Base-by-base conservation (phyloP, 2,888 invertebrate genomes). In the Epinotia bilunana region DNA sequence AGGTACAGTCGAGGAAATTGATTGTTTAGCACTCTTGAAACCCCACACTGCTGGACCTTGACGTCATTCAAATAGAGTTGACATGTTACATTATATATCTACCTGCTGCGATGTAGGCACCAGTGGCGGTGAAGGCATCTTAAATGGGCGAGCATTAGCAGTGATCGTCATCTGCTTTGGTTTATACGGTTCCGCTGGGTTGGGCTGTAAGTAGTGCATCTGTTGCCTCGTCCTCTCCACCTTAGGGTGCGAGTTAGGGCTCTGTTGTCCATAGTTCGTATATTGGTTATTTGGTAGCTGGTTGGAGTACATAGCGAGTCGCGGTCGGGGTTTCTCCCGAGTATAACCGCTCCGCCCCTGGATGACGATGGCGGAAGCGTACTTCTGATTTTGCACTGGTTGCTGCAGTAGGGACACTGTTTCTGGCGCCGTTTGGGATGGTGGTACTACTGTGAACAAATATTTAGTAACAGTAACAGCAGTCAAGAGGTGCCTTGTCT, bases 391-490 rank as follows among this genome's bases (percentile, higher is more conserved):
- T 77, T 88, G 91, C 70, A 89, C 83, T 43, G 93, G 92, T 80
- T 93, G 92, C 81, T 94, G 94, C 74, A 94, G 84, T 57, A 94
- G 82, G 12, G 93, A 93, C 49, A 94, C 94, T n/a, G 94, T 93
- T 80, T 94, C 94, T 23, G 94, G 94, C 28, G 94, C 94, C 16
- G 93, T 93, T 79, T 92, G 92, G n/a, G 93, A 94, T 46, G 93
- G 93, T 67, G 94, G 91, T 39, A 93, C 86, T 11, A 67, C 60
- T 61, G 58, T n/a, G 43, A 65, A 20, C 16, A 20, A 61, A 60
- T 53, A n/a, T 53, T 53, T 16, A 1, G 7, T 53, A 6, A 49
- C 16, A 49, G 5, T n/a, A 0, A 13, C 3, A 46, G 13, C 16
- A 49, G 4, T 16, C 49, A 46, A 46, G 12, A 46, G 16, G 16